A percentile compares a stretch with the other conserved stretches of the same genome.
Conservation (phyloP, 2,113 vertebrate genomes). For the Pyrgilauda ruficollis region DNA sequence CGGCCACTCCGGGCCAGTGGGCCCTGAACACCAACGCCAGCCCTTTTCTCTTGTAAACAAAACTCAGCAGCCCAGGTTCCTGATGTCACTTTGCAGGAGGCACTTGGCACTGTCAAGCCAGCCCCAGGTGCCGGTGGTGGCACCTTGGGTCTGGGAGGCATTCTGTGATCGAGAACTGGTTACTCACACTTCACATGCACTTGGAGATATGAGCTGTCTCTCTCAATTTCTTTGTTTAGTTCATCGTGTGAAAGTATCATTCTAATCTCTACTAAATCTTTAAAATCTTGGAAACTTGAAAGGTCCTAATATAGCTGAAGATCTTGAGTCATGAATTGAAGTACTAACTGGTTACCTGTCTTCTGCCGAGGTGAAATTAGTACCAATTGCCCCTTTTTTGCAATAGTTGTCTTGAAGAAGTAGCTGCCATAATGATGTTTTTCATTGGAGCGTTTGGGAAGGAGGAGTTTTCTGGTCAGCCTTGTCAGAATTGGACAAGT, state of each 20-base stretch:
- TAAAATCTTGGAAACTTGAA: not conserved
- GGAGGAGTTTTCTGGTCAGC: not conserved
- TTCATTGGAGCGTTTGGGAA: not conserved
- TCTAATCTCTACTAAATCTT: not conserved
- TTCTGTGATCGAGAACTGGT: not conserved
- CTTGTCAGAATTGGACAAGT: not conserved
- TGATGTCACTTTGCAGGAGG: no score
- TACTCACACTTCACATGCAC: not conserved
- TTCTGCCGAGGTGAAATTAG: not conserved
- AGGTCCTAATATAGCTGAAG: not conserved
- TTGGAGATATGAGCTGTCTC: not conserved
- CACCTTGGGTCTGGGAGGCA: no score
- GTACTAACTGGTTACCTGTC: not conserved
- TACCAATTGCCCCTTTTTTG: rapidly evolving
- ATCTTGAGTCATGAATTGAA: not conserved
- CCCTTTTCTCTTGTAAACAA: no score
- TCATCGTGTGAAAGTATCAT: not conserved
- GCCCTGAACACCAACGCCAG: no score
- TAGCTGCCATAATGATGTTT: not conserved
- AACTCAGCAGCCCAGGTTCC: no score
- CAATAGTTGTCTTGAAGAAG: not conserved
- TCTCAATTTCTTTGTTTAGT: not conserved
- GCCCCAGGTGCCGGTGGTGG: no score
- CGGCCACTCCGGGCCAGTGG: no score
- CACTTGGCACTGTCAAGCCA: no score